Base-by-base conservation (phyloP, 2,888 invertebrate species). In the Chymomyza amoena region DNA sequence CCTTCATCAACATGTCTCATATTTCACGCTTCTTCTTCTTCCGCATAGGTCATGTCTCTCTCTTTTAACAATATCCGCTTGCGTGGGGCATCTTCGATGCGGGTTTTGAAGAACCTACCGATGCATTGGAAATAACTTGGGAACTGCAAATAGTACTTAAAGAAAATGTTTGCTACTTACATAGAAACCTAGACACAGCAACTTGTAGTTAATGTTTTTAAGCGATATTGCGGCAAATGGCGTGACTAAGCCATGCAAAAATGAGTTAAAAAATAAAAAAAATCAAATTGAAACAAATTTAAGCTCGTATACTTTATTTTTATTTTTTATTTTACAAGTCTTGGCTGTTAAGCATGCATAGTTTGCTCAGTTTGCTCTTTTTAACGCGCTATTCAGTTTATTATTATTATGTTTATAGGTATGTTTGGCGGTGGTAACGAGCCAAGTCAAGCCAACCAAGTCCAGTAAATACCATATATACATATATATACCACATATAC, bases 221-320 rank as follows among this genome's bases (percentile, higher is more conserved):
- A 9, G 10, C n/a, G 7, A 61, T 61, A 75, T 68, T 78, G 77
- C 67, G 70, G 77, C 86, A 80, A 82, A 73, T 84, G 81, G 84
- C 84, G 84, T 84, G 84, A 84, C 84, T 84, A 79, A 87, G 82
- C 87, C 81, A 82, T 79, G 81, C 84, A 79, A 73, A 86, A 82
- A 71, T 84, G 79, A 84, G 75, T 80, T 66, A 69, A 81, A 25
- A 25, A 25, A 25, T 25, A 25, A 25, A 25, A 25, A 25, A 75
- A 73, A 45, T 45, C 13, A 56, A 84, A 79, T 86, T 76, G 73
- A 80, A 85, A 84, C 86, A 84, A 86, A 84, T 86, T 84, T 84
- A 79, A 80, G 73, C 65, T 75, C 32, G 7, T 32, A 32, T 32
- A 32, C n/a, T 45, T 4, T 45, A 45, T 45, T 39, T 39, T 4